Conservation (phyloP, 2,113 vertebrate species). For the Barbus barbus region DNA sequence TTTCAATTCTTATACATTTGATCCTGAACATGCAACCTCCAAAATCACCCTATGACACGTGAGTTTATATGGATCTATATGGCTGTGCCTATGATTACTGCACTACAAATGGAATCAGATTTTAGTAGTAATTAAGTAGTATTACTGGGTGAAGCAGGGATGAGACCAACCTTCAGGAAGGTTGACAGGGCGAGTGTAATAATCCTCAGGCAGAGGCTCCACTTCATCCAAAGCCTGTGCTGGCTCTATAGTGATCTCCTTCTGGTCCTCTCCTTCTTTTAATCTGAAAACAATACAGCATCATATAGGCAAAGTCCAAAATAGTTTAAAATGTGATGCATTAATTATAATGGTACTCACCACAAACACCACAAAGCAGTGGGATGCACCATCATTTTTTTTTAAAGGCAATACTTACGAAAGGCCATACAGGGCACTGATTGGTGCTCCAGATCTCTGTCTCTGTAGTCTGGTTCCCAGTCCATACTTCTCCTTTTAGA, state of each 20-base stretch:
- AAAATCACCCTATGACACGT: neutral
- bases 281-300: constrained; percentile 73
- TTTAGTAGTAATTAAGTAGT: neutral
- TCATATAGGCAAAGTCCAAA: neutral
- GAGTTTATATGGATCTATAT: neutral
- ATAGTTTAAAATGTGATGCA: neutral
- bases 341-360: neutral
- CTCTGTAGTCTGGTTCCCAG: constrained; percentile 93
- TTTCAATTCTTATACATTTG: neutral
- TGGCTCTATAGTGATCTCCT: constrained; percentile 92
- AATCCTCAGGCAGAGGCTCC: constrained; percentile 95
- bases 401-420: constrained; percentile 81
- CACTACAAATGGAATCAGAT: neutral
- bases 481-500: constrained; percentile 90
- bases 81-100: neutral
- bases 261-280: constrained; percentile 97
- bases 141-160: too few relatives aligned
- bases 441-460: constrained; percentile 89
- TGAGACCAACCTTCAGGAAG: constrained; percentile 87
- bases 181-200: constrained; percentile 89
- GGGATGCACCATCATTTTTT: neutral
- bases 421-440: constrained; percentile 89
- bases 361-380: neutral
- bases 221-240: constrained; percentile 94
- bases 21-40: neutral